phyloP scores from a whole-genome alignment of 1,140 invertebrate species.

The Caenorhabditis latens region DNA sequence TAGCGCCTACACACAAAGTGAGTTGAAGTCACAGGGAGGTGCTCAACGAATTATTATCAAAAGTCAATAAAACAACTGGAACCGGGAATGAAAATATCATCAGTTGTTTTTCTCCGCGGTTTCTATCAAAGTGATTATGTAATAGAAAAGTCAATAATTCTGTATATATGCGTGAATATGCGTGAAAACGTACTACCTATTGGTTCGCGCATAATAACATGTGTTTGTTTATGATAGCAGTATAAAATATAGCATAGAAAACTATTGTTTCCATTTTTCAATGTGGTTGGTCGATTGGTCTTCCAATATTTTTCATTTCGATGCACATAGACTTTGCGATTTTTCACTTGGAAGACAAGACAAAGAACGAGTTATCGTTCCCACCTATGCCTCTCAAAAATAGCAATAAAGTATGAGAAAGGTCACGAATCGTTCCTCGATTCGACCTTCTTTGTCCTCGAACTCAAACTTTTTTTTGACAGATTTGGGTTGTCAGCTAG shows the following conservation, averaged over 20 bases:
- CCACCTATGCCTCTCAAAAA: constrained; percentile 48
- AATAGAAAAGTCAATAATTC: background rate
- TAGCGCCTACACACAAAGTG: constrained; percentile 9
- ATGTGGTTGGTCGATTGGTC: background rate
- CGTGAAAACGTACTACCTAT: constrained; percentile 8
- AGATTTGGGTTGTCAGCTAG: constrained; percentile 6
- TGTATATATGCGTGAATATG: background rate
- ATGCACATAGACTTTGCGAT: background rate
- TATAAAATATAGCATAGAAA: background rate
- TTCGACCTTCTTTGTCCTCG: background rate
- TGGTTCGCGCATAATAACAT: background rate
- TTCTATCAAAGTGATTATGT: background rate
- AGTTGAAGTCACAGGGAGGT: constrained; percentile 25
- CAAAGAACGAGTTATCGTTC: constrained; percentile 48
- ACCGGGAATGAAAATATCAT: background rate
- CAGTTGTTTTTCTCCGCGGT: background rate
- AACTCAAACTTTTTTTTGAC: constrained; percentile 30
- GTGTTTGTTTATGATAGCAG: constrained; percentile 46
- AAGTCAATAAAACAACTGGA: background rate
- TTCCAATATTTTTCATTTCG: background rate
- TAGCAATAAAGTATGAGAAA: constrained; percentile 53
- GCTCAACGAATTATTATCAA: background rate
- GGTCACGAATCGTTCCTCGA: constrained; percentile 23
- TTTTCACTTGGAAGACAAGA: constrained; percentile 26
- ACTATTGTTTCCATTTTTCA: constrained; percentile 9